These are phyloP conservation scores for Corbicula japonica DNA, from an alignment of 2,888 invertebrate species.

Conservation along the genomic window DNA sequence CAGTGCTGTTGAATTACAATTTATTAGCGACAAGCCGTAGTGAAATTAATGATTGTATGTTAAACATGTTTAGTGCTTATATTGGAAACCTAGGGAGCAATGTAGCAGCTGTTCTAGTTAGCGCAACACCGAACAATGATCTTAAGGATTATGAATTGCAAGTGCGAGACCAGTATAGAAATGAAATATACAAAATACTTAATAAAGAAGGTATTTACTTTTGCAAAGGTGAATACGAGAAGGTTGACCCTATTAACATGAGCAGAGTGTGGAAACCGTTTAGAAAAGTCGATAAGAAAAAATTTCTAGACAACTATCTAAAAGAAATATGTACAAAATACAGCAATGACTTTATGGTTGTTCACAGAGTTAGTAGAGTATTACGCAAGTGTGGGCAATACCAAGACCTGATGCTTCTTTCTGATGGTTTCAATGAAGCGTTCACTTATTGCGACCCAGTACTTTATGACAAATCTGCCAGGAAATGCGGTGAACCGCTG, in stretches of 20 bases:
- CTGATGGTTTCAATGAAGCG: conserved; percentile 67
- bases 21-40: conserved; percentile 64
- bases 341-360: conserved; percentile 75
- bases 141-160: conserved; percentile 65
- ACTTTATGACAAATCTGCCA: conserved; percentile 68
- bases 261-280: conserved; percentile 69
- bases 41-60: conserved; percentile 73
- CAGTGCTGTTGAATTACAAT: conserved; percentile 70
- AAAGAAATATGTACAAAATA: conserved; percentile 67
- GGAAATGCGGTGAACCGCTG: conserved; percentile 65
- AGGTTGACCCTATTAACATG: conserved; percentile 56
- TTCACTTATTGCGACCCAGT: conserved; percentile 71
- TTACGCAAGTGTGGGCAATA: conserved; percentile 79
- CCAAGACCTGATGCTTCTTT: conserved; percentile 78
- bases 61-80: conserved; percentile 73
- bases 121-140: conserved; percentile 69
- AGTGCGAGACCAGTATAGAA: conserved; percentile 69
- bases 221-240: conserved; percentile 41
- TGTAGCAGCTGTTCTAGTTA: conserved; percentile 71
- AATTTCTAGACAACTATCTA: conserved; percentile 66
- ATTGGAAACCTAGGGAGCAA: conserved; percentile 71
- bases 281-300: conserved; percentile 41
- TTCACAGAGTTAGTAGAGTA: conserved; percentile 74
- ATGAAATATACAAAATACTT: conserved; percentile 69
- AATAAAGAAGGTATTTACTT: conserved; percentile 71